Conservation (phyloP, 1,140 invertebrate species). For the Gryllus bimaculatus region DNA sequence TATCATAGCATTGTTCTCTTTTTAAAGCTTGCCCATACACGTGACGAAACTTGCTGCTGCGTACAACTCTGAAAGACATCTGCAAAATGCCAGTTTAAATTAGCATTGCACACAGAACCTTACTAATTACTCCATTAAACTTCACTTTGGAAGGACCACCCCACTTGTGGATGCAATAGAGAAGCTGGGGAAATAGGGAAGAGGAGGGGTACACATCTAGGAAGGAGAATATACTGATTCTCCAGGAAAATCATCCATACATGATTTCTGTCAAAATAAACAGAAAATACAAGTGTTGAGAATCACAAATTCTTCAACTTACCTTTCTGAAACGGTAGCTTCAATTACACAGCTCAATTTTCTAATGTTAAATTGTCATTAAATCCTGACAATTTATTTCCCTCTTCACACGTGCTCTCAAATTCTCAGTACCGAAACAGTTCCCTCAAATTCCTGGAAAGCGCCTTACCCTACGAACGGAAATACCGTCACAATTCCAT, state of each 20-base stretch:
- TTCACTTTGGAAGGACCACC: neutral
- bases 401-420: too few species aligned
- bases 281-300: too few species aligned
- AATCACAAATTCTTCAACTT: too few species aligned
- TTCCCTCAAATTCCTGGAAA: constrained; percentile 16
- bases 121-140: neutral
- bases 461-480: constrained; percentile 11
- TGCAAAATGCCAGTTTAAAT: neutral
- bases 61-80: constrained; percentile 52
- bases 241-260: neutral
- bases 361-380: too few species aligned
- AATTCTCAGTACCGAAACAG: neutral
- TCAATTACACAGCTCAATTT: too few species aligned
- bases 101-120: neutral
- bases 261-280: too few species aligned
- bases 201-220: neutral
- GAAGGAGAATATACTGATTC: neutral
- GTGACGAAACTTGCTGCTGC: constrained; percentile 96
- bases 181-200: neutral
- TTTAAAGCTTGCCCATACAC: constrained; percentile 95
- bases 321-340: too few species aligned
- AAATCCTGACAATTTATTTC: too few species aligned
- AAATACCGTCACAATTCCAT: constrained; percentile 19
- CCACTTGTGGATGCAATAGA: neutral
- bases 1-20: constrained; percentile 97